Evolutionary conservation across 2,113 vertebrate genomes (phyloP).

Genomic region (Antidorcas marsupialis): DNA sequence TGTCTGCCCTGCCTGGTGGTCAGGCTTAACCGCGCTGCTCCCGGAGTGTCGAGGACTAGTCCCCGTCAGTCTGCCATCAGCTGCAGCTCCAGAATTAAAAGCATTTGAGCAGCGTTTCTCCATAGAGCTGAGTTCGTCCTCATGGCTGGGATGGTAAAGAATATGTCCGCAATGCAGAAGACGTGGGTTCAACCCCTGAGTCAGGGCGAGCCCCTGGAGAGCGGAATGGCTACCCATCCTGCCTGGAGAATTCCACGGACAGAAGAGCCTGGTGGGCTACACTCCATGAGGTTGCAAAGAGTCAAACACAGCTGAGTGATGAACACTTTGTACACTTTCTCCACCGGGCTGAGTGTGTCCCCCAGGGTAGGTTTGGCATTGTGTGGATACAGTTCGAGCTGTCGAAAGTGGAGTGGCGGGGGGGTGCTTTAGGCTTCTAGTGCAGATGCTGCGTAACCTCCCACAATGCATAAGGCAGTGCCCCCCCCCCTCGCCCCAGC

Average conservation of each 20-base stretch:
- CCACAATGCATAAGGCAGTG: background rate
- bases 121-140: background rate
- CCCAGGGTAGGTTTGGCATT: no score
- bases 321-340: background rate
- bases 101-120: background rate
- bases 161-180: background rate
- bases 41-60: background rate
- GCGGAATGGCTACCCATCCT: background rate
- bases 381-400: background rate
- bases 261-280: background rate
- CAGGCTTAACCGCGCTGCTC: background rate
- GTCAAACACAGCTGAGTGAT: background rate
- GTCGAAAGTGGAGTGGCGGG: background rate
- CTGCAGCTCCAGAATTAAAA: background rate
- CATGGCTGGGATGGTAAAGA: background rate
- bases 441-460: background rate
- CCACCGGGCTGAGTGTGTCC: background rate
- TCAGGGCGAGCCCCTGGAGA: background rate
- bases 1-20: accelerated
- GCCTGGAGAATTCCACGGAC: background rate
- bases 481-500: accelerated
- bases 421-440: background rate
- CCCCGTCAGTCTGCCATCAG: no score
- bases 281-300: background rate
- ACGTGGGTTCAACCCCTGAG: background rate